These are phyloP conservation scores for Pangasius mekongensis DNA, from an alignment of 2,797 vertebrate genomes.

Conservation along the genomic window DNA sequence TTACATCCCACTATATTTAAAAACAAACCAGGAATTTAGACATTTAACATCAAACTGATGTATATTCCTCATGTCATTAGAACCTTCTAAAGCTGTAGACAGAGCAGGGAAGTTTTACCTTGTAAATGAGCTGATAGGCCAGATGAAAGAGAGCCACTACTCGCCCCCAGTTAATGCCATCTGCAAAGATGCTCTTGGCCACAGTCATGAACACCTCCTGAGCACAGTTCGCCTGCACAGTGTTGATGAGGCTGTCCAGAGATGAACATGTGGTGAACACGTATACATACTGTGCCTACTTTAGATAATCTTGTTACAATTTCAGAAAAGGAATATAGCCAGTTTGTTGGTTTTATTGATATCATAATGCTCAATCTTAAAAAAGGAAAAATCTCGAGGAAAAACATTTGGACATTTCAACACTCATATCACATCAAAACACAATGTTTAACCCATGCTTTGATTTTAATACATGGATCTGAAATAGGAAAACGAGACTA, in stretches of 20 bases:
- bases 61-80: not conserved
- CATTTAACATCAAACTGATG: not conserved
- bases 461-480: not conserved
- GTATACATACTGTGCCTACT: not conserved
- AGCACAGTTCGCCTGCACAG: slow-evolving; percentile 71
- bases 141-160: slow-evolving; percentile 78
- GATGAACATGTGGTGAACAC: not conserved
- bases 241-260: slow-evolving; percentile 70
- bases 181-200: slow-evolving; percentile 72
- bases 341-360: not conserved
- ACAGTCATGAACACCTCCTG: slow-evolving; percentile 77
- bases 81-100: not conserved
- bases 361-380: not conserved
- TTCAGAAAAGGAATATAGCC: not conserved
- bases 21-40: not conserved
- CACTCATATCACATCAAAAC: not conserved
- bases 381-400: not conserved
- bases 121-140: slow-evolving; percentile 75
- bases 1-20: not conserved
- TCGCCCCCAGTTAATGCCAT: slow-evolving; percentile 80
- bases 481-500: not conserved
- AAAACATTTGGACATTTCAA: not conserved
- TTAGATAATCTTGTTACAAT: not conserved
- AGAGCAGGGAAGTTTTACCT: slow-evolving; percentile 62
- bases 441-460: not conserved